Evolutionary conservation across 2,113 vertebrate genomes (phyloP).

Genomic region (Cottus gobio): DNA sequence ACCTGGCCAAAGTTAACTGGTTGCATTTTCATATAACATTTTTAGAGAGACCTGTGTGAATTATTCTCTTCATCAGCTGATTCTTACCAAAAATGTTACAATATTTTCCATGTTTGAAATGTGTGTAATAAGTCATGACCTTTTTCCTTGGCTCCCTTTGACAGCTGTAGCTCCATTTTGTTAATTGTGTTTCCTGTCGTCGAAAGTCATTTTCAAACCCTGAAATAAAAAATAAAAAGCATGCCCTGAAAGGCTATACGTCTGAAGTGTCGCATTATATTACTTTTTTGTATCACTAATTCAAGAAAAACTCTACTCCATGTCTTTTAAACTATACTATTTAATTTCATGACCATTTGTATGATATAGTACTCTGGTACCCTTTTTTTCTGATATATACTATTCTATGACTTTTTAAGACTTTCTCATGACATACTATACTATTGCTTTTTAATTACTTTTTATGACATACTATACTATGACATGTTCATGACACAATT

Average conservation of each 20-base stretch:
- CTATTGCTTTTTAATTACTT: not conserved
- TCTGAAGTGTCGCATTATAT: slow-evolving; percentile 14
- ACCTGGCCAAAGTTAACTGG: not conserved
- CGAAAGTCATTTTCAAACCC: slow-evolving; percentile 18
- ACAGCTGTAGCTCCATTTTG: slow-evolving; percentile 2
- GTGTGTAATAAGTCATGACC: slow-evolving; percentile 21
- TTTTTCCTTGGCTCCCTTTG: not conserved
- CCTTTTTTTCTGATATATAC: no score
- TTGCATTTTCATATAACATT: no score
- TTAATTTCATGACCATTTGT: no score
- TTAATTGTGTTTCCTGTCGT: slow-evolving; percentile 15
- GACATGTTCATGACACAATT: no score
- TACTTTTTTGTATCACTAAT: not conserved
- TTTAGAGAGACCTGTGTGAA: no score
- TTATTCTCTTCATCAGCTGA: not conserved
- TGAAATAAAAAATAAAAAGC: slow-evolving; percentile 49
- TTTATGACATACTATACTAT: not conserved
- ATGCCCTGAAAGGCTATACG: slow-evolving; percentile 45
- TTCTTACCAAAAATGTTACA: not conserved
- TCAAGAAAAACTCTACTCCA: no score
- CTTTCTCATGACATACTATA: no score
- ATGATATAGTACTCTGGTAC: no score
- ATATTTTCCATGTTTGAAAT: slow-evolving; percentile 17
- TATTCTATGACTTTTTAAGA: no score
- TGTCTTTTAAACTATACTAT: no score